Base-by-base conservation (phyloP, 2,113 vertebrate species). In the Chlorodrepanis virens region DNA sequence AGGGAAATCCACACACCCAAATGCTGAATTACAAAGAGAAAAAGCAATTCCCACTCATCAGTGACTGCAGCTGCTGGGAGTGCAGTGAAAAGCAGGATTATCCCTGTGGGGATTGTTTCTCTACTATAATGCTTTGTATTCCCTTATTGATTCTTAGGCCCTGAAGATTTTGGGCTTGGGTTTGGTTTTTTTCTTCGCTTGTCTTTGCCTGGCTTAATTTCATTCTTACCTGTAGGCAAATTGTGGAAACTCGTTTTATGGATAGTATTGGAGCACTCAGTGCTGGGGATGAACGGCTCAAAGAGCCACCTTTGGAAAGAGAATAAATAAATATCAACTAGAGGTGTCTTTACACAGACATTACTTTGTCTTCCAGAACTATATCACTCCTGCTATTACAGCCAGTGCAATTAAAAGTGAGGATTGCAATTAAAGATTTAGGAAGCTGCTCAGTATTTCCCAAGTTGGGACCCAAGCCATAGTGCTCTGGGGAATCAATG, bases 171-270 rank as follows among this genome's bases (percentile, higher is more conserved):
- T 27, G 35, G 25, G 18, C 27, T 63, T 70, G 22, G 14, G 5
- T 39, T 45, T 59, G n/a, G 1, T 42, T 59, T 72, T 65, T 57
- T 33, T 7, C 18, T 69, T 83, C 0, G 0, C 42, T 61, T 56
- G 8, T 33, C 14, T 87, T 90, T 87, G 59, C 35, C 21, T 52
- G 47, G 33, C 33, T 72, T 72, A 4, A 72, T 87, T 77, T 69
- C 15, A 1, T 68, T 72, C 33, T 69, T 18, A 17, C 50, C 45
- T 25, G 3, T 23, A 61, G 82, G 31, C 9, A 61, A 50, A 64
- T 35, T 12, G 33, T 59, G 57, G 29, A 71, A 86, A n/a, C 33
- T 20, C 42, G 9, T 65, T 74, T 67, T 35, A 33, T 10, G 12
- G 52, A 6, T 65, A 47, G 42, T 71, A 37, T 21, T 10, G 27